A percentile compares a stretch with the other conserved stretches of the same genome.
These are phyloP conservation scores for Synergus japonicus DNA, from an alignment of 2,888 invertebrate genomes.

Conservation along the genomic window DNA sequence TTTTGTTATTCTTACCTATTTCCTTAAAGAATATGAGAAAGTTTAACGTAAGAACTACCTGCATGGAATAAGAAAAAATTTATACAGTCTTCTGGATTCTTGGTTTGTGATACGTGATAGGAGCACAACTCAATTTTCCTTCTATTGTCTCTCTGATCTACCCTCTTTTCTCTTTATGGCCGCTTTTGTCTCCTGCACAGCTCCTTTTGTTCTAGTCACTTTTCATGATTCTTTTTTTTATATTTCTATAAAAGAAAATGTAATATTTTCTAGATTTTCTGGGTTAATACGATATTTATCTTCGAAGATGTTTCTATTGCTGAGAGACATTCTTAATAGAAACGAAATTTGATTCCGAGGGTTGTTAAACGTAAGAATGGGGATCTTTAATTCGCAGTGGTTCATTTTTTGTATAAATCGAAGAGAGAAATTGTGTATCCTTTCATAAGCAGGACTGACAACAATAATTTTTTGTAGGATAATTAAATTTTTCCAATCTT, in stretches of 20 bases:
- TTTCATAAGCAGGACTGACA: too few species aligned
- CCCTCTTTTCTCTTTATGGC: neutral
- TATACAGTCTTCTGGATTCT: neutral
- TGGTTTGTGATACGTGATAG: neutral
- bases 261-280: neutral
- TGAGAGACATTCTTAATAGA: too few species aligned
- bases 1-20: neutral
- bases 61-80: too few species aligned
- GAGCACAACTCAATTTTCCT: slow-evolving; percentile 11
- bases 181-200: neutral
- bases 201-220: neutral
- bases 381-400: too few species aligned
- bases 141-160: slow-evolving; percentile 10
- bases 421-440: too few species aligned
- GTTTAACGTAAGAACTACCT: too few species aligned
- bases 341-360: too few species aligned
- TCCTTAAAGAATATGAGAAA: neutral
- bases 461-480: neutral
- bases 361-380: too few species aligned
- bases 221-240: neutral
- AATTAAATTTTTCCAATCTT: neutral
- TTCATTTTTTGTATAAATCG: too few species aligned
- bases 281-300: neutral
- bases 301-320: slow-evolving; percentile 8
- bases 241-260: neutral